Evolutionary conservation across 2,797 vertebrate species (phyloP).

Genomic region (Microtus obscurus): DNA sequence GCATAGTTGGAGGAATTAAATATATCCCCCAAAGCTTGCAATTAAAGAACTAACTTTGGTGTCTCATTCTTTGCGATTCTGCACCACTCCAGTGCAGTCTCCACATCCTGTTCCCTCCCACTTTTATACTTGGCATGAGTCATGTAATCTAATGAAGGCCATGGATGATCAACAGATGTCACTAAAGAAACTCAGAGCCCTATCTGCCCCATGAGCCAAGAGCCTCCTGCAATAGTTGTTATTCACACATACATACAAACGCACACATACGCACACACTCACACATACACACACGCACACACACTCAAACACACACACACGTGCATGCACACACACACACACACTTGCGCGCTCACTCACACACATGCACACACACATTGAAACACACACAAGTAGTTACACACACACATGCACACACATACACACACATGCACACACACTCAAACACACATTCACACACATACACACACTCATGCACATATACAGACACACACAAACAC

Average conservation of each 20-base stretch:
- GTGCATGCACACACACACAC: not conserved
- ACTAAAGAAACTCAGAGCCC: conserved; percentile 22
- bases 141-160: not conserved
- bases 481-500: not conserved
- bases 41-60: conserved; percentile 50
- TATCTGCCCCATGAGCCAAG: not conserved
- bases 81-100: not conserved
- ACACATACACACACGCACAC: not conserved
- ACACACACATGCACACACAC: not conserved
- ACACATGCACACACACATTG: not conserved
- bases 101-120: not conserved
- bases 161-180: conserved; percentile 31
- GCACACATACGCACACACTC: not conserved
- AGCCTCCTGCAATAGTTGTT: not conserved
- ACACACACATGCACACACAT: not conserved
- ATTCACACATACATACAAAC: not conserved
- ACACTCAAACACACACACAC: not conserved
- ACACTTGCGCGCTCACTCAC: no score
- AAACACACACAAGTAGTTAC: no score
- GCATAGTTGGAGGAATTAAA: conserved; percentile 60
- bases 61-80: conserved; percentile 22
- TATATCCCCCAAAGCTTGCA: conserved; percentile 27
- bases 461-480: not conserved
- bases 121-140: not conserved
- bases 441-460: not conserved